Conservation (phyloP, 2,113 vertebrate species). For the Pangasianodon gigas region DNA sequence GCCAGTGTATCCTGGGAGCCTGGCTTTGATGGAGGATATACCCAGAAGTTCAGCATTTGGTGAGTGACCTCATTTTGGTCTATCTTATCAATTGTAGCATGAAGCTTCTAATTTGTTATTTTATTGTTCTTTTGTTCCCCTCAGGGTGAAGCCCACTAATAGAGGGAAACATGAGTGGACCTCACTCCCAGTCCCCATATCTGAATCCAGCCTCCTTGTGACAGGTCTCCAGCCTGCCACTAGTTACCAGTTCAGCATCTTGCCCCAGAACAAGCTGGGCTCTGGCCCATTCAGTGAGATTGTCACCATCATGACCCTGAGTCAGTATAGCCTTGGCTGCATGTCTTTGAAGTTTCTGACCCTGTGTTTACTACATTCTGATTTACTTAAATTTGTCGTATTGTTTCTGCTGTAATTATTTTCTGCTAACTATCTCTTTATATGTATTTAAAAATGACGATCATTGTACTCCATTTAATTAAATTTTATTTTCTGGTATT, state of each 20-base stretch:
- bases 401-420: constrained; percentile 5
- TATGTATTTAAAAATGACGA: background rate
- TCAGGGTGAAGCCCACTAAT: constrained; percentile 81
- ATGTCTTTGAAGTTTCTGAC: background rate
- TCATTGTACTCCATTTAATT: background rate
- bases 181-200: constrained; percentile 81
- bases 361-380: background rate
- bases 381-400: background rate
- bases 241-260: constrained; percentile 91
- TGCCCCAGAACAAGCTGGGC: constrained; percentile 94
- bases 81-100: background rate
- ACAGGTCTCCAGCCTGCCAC: constrained; percentile 80
- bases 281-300: constrained; percentile 97
- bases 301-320: constrained; percentile 79
- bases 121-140: background rate
- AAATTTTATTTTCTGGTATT: background rate
- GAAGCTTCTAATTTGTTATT: background rate
- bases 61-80: constrained; percentile 62
- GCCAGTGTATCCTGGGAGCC: constrained; percentile 91
- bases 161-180: constrained; percentile 89
- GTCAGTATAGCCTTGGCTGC: constrained; percentile 67
- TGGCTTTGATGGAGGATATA: constrained; percentile 91
- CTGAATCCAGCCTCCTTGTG: constrained; percentile 81
- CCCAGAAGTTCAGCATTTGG: constrained; percentile 95
- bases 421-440: background rate